These are phyloP conservation scores for Macrosteles quadrilineatus DNA, from an alignment of 1,140 invertebrate genomes.

Conservation along the genomic window DNA sequence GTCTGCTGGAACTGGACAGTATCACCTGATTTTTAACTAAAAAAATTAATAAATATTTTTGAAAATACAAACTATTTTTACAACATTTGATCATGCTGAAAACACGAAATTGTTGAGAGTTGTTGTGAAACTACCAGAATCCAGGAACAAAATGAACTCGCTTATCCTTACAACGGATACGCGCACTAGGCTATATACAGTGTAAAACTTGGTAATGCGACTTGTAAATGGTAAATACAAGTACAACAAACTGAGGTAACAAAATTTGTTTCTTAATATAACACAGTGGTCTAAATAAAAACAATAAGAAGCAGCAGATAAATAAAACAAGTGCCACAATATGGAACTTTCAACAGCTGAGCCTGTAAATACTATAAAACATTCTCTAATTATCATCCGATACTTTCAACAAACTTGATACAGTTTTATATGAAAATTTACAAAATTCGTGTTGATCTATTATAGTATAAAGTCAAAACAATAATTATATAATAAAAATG, in stretches of 20 bases:
- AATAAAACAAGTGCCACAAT: constrained; percentile 34
- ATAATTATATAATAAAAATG: constrained; percentile 5
- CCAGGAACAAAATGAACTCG: constrained; percentile 34
- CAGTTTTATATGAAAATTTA: constrained; percentile 25
- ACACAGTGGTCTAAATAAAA: constrained; percentile 34
- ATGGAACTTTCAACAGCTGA: constrained; percentile 24
- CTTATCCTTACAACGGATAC: constrained; percentile 38
- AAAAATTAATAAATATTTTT: constrained; percentile 27
- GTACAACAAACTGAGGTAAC: constrained; percentile 41
- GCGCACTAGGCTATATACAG: constrained; percentile 28
- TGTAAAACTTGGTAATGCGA: constrained; percentile 40
- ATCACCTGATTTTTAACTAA: constrained; percentile 28
- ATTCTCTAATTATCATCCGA: not conserved
- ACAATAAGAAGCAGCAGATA: constrained; percentile 33
- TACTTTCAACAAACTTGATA: constrained; percentile 8
- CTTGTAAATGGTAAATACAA: constrained; percentile 41
- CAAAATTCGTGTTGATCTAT: constrained; percentile 8
- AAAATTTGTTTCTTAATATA: constrained; percentile 40
- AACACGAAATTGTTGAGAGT: not conserved
- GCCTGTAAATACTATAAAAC: constrained; percentile 4
- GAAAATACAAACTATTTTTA: constrained; percentile 26
- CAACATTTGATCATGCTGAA: constrained; percentile 14
- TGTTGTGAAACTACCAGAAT: constrained; percentile 8
- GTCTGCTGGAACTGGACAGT: constrained; percentile 28
- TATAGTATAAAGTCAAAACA: not conserved